Evolutionary conservation across 2,113 vertebrate genomes (phyloP).

Genomic region (Mixornis gularis): DNA sequence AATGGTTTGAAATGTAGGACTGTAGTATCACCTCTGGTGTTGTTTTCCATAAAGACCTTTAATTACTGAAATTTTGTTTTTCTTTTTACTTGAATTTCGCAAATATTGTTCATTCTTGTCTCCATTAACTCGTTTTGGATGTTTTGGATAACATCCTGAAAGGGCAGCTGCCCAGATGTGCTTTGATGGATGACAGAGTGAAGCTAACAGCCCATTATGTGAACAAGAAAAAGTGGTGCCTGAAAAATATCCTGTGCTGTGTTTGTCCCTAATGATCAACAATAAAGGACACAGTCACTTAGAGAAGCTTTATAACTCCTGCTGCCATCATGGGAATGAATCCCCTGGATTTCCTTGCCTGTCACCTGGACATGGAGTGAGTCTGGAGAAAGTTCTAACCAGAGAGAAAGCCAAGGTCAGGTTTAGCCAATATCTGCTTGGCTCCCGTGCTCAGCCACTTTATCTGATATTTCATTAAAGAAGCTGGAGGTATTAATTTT

Average conservation of each 20-base stretch:
- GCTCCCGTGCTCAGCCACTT: neutral
- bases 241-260: neutral
- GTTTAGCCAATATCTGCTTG: neutral
- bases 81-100: neutral
- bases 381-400: neutral
- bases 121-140: neutral
- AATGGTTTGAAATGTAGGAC: neutral
- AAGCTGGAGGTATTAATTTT: neutral
- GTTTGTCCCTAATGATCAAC: neutral
- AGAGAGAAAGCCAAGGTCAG: neutral
- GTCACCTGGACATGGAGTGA: neutral
- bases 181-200: neutral
- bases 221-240: neutral
- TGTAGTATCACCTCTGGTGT: rapidly evolving
- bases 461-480: neutral
- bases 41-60: neutral
- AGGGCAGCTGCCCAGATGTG: neutral
- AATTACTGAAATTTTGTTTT: neutral
- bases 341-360: neutral
- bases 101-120: neutral
- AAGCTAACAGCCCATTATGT: neutral
- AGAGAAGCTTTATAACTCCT: neutral
- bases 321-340: neutral
- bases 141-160: neutral
- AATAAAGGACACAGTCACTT: neutral